Evolutionary conservation across 2,113 vertebrate species (phyloP), one percentile per base, ranked within the genome.

Genomic region (Dipodomys ordii): DNA sequence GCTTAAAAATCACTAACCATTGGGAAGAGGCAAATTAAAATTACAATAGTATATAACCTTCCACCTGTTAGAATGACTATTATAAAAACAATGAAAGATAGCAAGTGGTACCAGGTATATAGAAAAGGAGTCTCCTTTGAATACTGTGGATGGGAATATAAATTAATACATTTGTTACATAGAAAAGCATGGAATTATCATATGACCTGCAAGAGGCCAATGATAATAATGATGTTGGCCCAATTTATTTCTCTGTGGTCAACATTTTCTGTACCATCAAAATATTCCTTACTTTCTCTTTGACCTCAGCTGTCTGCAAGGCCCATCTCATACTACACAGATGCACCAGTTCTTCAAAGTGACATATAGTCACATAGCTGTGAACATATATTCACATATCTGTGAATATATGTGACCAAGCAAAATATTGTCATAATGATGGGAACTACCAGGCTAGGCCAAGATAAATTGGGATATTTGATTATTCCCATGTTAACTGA

Each of bases 351-450:
- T 32, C 76, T 60, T 94, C 85, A 72, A 32, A 39, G 28, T 69
- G 12, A 44, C 87, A 60, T 39, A 39, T 39, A 39, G 39, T 39
- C 39, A 39, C 39, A 39, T 39, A 39, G 39, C 39, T 39, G 39
- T 39, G 39, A 39, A 39, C 5, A 39, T 39, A 39, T 39, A 6
- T 39, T 39, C 39, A 39, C 39, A 39, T 5, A 39, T 4, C 72
- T 30, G 30, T 83, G 30, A 87, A 89, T 39, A 60, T 20, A n/a
- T 88, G 32, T 57, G 83, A 93, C 16, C 74, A 44, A 95, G 72
- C 39, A 60, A 89, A 93, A 83, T 30, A 7, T 86, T 85, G 91
- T 81, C 39, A 71, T 30, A 69, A n/a, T n/a, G 53, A 88, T 73
- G 49, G 67, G 22, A 69, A 85, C 68, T 30, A 18, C 32, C 76